phyloP scores from a whole-genome alignment of 2,888 invertebrate species.

The Cerastoderma edule region DNA sequence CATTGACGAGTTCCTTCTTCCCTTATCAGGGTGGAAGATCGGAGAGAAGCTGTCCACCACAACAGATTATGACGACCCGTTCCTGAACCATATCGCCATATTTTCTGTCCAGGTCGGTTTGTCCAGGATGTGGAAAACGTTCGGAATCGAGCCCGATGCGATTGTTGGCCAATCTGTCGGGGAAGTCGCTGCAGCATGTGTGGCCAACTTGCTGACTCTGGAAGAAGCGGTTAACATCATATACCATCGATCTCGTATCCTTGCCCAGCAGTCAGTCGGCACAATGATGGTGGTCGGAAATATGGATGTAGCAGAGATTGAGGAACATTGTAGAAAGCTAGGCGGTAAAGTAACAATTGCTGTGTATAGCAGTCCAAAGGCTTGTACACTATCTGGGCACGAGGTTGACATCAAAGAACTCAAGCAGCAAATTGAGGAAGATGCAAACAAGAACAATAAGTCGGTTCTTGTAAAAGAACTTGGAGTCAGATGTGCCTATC shows the following conservation, averaged over 20 bases:
- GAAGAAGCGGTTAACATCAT: too few species aligned
- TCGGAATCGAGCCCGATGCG: constrained; percentile 58
- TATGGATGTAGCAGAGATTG: too few species aligned
- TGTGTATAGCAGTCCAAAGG: constrained; percentile 57
- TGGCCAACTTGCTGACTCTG: constrained; percentile 59
- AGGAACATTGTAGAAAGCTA: too few species aligned
- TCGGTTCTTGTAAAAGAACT: too few species aligned
- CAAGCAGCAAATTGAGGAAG: too few species aligned
- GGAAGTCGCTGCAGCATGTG: constrained; percentile 71
- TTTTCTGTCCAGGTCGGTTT: constrained; percentile 69
- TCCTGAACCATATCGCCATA: constrained; percentile 67
- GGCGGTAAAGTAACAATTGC: constrained; percentile 51
- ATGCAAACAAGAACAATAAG: too few species aligned
- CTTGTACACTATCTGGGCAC: constrained; percentile 65
- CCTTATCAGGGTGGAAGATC: too few species aligned
- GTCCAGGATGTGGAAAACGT: constrained; percentile 54
- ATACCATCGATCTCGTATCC: too few species aligned
- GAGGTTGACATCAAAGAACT: constrained; percentile 26
- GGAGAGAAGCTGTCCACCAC: constrained; percentile 29
- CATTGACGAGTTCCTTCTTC: too few species aligned
- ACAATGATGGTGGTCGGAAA: too few species aligned
- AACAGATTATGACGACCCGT: constrained; percentile 53
- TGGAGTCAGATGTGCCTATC: too few species aligned
- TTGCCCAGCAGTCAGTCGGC: too few species aligned
- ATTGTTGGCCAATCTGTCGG: constrained; percentile 73